Evolutionary conservation across 2,888 invertebrate species (phyloP), one percentile per base, ranked within the genome.

Genomic region (Epirrita christyi): DNA sequence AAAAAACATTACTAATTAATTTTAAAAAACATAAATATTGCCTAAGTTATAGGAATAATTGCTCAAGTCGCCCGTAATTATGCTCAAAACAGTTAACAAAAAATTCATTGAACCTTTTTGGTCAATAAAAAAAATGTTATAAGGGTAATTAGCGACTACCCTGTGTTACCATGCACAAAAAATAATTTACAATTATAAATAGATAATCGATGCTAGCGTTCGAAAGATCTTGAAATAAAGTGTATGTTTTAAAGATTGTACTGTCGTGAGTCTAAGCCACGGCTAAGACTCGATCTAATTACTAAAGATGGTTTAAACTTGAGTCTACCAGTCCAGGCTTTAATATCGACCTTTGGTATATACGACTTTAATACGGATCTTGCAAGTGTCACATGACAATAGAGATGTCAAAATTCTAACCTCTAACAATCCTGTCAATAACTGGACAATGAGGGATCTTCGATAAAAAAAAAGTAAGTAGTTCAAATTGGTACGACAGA

Each of bases 81-180:
- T 56, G 70, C 64, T 55, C 65, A 75, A 38, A 67, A 58, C 11
- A 67, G 70, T 61, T 71, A 73, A 75, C 70, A 40, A 43, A 61
- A 57, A 79, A 78, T 76, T 76, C 73, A 78, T 76, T 80, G 73
- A 73, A 66, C 67, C 57, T 69, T 68, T 70, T 79, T 78, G 76
- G 74, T 78, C 68, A 67, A 61, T 62, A 44, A 61, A 63, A 59
- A 51, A 55, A 66, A 68, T 63, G 61, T 59, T 64, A 68, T 38
- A 68, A 64, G 80, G 84, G 83, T 74, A 76, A 76, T 71, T 48
- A 56, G 13, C 67, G 44, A 38, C 68, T 77, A 86, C 83, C 86
- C 85, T 85, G 86, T 85, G 71, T 79, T 75, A 80, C 85, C 85
- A 84, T 80, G 77, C 78, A 75, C 73, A 72, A 77, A 76, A 36